These are phyloP conservation scores for Selene dorsalis DNA, from an alignment of 2,797 vertebrate genomes.

Conservation along the genomic window DNA sequence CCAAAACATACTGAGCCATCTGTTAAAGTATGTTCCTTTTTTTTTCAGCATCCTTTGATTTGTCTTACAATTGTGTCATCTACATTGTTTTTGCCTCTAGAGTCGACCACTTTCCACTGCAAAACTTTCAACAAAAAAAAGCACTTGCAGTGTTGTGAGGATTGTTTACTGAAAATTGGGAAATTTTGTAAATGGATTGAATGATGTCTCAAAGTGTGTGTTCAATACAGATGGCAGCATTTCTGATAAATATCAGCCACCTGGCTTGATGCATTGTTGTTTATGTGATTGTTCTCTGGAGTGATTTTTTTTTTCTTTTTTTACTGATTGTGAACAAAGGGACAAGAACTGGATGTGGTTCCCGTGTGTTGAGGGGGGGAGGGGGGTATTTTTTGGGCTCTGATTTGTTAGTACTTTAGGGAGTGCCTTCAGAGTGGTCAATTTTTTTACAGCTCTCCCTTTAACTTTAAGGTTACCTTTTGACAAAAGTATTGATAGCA, in stretches of 20 bases:
- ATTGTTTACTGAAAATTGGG: slow-evolving; percentile 53
- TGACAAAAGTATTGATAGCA: slow-evolving; percentile 80
- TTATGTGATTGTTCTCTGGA: slow-evolving; percentile 61
- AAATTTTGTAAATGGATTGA: slow-evolving; percentile 39
- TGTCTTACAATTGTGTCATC: slow-evolving; percentile 36
- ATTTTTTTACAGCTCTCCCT: slow-evolving; percentile 73
- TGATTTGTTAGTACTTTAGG: slow-evolving; percentile 69
- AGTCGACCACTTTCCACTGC: slow-evolving; percentile 23
- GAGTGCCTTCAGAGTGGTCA: slow-evolving; percentile 75
- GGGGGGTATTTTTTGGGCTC: slow-evolving; percentile 58
- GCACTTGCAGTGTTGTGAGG: slow-evolving; percentile 27
- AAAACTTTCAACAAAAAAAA: neutral
- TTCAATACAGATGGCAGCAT: slow-evolving; percentile 34
- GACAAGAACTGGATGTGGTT: slow-evolving; percentile 87
- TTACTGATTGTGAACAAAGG: slow-evolving; percentile 86
- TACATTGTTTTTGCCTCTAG: slow-evolving; percentile 6
- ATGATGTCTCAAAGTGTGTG: slow-evolving; percentile 41
- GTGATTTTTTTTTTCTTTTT: slow-evolving; percentile 68
- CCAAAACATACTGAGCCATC: slow-evolving; percentile 45
- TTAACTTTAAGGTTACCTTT: slow-evolving; percentile 74
- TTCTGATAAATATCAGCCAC: slow-evolving; percentile 32
- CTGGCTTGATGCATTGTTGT: slow-evolving; percentile 53
- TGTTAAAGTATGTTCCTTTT: neutral
- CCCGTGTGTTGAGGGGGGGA: slow-evolving; percentile 50
- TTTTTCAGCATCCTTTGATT: slow-evolving; percentile 6